Evolutionary conservation across 2,888 invertebrate genomes (phyloP).

Genomic region (Aporophyla nigra): DNA sequence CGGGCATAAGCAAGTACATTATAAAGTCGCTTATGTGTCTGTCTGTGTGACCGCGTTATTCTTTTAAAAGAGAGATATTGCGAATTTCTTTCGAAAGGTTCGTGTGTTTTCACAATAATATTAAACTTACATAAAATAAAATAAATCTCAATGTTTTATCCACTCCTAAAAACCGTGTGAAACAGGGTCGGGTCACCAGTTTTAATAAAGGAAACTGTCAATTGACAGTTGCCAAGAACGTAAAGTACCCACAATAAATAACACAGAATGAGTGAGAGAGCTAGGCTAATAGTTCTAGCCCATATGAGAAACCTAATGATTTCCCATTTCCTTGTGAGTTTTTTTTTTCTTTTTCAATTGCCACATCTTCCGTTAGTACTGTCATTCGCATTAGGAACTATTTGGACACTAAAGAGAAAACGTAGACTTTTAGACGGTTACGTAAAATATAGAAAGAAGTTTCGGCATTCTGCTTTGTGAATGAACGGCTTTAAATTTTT

Average conservation of each 20-base stretch:
- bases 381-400: slow-evolving; percentile 17
- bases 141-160: too few species aligned
- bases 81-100: background rate
- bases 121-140: background rate
- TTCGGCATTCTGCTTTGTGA: slow-evolving; percentile 14
- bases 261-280: slow-evolving; percentile 34
- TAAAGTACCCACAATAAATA: slow-evolving; percentile 35
- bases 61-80: background rate
- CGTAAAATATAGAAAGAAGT: slow-evolving; percentile 35
- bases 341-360: slow-evolving; percentile 26
- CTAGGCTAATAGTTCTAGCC: slow-evolving; percentile 43
- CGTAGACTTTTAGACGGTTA: slow-evolving; percentile 16
- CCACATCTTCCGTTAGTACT: slow-evolving; percentile 33
- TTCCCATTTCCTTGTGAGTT: slow-evolving; percentile 49
- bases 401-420: slow-evolving; percentile 34
- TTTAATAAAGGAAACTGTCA: slow-evolving; percentile 2
- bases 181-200: too few species aligned
- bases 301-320: slow-evolving; percentile 47
- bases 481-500: background rate
- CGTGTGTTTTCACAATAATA: background rate
- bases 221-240: slow-evolving; percentile 22
- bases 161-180: background rate
- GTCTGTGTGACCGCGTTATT: background rate
- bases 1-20: too few species aligned
- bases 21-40: too few species aligned